Percentiles rank a stretch among this genome's conserved stretches.
Evolutionary conservation across 2,888 invertebrate genomes (phyloP).

Genomic region (Microctonus hyperodae): DNA sequence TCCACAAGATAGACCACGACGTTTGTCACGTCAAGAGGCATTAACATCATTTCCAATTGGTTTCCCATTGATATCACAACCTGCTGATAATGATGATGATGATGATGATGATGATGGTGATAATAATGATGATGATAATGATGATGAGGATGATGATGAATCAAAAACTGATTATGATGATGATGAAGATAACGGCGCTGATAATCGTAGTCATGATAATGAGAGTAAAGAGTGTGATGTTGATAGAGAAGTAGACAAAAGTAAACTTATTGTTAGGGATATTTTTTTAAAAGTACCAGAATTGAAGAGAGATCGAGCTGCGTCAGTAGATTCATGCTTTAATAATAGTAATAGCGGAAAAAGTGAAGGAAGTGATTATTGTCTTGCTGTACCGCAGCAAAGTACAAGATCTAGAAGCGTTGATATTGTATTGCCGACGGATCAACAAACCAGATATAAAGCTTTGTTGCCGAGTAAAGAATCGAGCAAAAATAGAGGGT

Average conservation of each 20-base stretch:
- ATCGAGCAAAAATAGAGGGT: conserved; percentile 60
- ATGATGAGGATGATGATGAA: conserved; percentile 23
- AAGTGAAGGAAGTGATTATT: conserved; percentile 62
- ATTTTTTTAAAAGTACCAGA: conserved; percentile 84
- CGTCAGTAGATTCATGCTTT: conserved; percentile 88
- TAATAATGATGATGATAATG: conserved; percentile 6
- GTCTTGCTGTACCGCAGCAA: conserved; percentile 76
- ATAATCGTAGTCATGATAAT: conserved; percentile 36
- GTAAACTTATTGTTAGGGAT: conserved; percentile 69
- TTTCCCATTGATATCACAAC: conserved; percentile 41
- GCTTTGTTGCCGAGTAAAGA: conserved; percentile 67
- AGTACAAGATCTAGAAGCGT: conserved; percentile 81
- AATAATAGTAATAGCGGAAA: conserved; percentile 70
- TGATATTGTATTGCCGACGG: conserved; percentile 87
- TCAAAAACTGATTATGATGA: not conserved
- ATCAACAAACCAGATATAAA: conserved; percentile 84
- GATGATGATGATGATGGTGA: conserved; percentile 36
- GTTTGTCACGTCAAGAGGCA: conserved; percentile 75
- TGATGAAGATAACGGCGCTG: not conserved
- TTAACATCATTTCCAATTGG: conserved; percentile 69
- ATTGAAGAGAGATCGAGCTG: conserved; percentile 83
- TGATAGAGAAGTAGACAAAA: conserved; percentile 21
- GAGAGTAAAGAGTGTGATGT: conserved; percentile 47
- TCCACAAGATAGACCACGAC: conserved; percentile 64
- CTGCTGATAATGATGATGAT: conserved; percentile 41